Evolutionary conservation across 2,113 vertebrate species (phyloP).

Genomic region (Cariama cristata): DNA sequence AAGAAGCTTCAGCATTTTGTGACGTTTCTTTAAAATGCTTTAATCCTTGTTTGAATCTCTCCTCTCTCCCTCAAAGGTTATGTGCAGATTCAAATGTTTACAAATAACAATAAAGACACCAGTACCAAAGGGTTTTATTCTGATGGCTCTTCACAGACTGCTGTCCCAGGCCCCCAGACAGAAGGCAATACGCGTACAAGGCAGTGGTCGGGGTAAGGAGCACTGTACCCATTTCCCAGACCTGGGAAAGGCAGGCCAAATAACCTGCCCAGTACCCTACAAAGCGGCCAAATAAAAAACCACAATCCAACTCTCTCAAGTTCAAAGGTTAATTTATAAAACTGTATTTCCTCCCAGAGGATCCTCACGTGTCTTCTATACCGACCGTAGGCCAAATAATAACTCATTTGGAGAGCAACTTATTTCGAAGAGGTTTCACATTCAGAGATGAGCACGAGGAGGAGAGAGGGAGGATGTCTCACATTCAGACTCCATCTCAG

Average conservation of each 20-base stretch:
- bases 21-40: constrained; percentile 50
- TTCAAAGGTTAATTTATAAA: constrained; percentile 25
- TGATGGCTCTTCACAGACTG: not conserved
- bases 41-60: constrained; percentile 34
- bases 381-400: not conserved
- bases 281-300: not conserved
- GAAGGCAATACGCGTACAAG: not conserved
- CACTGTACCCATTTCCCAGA: not conserved
- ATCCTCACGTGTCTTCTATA: constrained; percentile 26
- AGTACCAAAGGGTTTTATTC: not conserved
- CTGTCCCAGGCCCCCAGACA: not conserved
- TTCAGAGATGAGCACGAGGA: not conserved
- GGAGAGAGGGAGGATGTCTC: constrained; percentile 30
- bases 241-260: not conserved
- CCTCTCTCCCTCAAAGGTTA: constrained; percentile 39
- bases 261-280: not conserved
- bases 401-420: constrained; percentile 52
- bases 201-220: not conserved
- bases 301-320: not conserved
- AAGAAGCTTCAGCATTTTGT: not conserved
- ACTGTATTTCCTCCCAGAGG: constrained; percentile 38
- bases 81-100: constrained; percentile 38
- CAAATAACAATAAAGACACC: not conserved
- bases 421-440: constrained; percentile 58
- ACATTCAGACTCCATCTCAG: not conserved